A percentile compares a stretch with the other conserved stretches of the same genome.
Conservation (phyloP, 2,888 invertebrate genomes). For the Microctonus aethiopoides region DNA sequence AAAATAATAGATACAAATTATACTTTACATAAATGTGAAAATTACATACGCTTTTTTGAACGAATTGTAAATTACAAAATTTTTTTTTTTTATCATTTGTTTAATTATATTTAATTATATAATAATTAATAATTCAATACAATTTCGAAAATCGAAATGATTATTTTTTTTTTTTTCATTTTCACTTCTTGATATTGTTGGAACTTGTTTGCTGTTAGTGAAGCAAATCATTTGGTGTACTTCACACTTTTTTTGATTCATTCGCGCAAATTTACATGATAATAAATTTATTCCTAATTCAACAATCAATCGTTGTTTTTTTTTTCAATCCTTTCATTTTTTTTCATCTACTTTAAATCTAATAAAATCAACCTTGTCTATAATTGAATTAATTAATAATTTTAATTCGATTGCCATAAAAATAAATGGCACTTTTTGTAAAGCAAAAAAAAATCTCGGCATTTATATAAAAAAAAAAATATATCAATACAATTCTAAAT, state of each 20-base stretch:
- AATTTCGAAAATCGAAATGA: background rate
- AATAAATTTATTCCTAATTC: background rate
- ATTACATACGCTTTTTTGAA: too few species aligned
- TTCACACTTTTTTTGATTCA: background rate
- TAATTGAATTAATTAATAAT: background rate
- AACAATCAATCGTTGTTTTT: background rate
- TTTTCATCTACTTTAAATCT: background rate
- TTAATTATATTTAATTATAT: too few species aligned
- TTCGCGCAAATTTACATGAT: background rate
- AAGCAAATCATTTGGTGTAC: background rate
- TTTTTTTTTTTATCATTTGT: too few species aligned
- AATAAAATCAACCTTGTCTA: background rate
- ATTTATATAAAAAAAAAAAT: background rate
- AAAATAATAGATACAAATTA: background rate
- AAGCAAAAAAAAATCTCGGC: background rate
- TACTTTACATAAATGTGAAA: background rate
- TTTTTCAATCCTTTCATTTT: background rate
- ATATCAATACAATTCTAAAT: background rate
- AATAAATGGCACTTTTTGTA: background rate
- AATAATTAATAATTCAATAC: background rate
- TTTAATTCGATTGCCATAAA: background rate
- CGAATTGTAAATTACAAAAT: background rate
- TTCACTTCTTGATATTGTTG: background rate
- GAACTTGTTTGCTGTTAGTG: background rate
- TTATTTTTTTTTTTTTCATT: background rate